Evolutionary conservation across 1,140 invertebrate genomes (phyloP).

Genomic region (Caerostris extrusa): DNA sequence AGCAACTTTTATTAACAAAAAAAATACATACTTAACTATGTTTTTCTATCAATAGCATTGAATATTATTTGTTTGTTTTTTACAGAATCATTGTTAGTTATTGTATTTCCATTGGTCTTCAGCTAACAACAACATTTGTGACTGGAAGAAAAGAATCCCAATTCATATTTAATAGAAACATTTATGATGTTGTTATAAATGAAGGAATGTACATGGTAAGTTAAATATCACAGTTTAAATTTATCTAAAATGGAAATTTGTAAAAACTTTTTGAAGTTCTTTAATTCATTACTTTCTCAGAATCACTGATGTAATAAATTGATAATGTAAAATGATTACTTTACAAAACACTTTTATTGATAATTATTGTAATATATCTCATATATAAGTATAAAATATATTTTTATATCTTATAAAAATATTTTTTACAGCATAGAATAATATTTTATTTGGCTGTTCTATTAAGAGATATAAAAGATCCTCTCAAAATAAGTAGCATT

Average conservation of each 20-base stretch:
- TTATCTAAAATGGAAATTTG: background rate
- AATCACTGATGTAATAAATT: background rate
- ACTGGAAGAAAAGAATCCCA: conserved; percentile 73
- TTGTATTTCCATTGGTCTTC: conserved; percentile 73
- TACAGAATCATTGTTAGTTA: conserved; percentile 74
- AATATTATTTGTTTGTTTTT: background rate
- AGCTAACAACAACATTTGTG: conserved; percentile 76
- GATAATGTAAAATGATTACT: background rate
- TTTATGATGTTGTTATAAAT: conserved; percentile 75
- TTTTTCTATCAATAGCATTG: too few relatives aligned
- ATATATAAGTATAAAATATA: too few relatives aligned
- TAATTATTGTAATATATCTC: background rate
- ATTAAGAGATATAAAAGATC: conserved; percentile 59
- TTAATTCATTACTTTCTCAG: background rate
- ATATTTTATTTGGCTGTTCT: conserved; percentile 74
- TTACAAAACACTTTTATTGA: background rate
- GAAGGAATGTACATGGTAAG: conserved; percentile 76
- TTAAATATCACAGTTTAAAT: background rate
- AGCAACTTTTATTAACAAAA: too few relatives aligned
- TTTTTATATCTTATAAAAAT: background rate
- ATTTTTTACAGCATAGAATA: conserved; percentile 68
- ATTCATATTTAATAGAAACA: conserved; percentile 54
- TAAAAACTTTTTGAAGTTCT: background rate
- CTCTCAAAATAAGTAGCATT: conserved; percentile 45
- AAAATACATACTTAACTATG: too few relatives aligned